phyloP scores from a whole-genome alignment of 2,113 vertebrate species.

The Acrocephalus kingi region DNA sequence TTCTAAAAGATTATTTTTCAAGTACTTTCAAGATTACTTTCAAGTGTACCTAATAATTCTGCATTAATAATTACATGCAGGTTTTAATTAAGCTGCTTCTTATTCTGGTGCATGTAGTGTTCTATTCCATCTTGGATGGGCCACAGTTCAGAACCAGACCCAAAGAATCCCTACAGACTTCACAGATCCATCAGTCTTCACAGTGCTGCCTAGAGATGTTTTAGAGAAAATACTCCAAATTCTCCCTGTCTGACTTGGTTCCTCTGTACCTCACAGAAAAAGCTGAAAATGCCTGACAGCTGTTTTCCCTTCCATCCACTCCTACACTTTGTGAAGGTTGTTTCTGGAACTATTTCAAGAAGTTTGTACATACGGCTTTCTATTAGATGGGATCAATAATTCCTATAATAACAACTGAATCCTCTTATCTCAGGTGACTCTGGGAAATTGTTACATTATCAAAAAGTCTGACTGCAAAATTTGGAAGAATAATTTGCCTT shows the following conservation, averaged over 20 bases:
- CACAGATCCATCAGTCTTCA: background rate
- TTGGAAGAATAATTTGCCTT: background rate
- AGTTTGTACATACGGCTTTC: background rate
- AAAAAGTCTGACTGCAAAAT: background rate
- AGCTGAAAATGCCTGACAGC: background rate
- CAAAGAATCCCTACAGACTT: background rate
- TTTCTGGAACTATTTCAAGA: background rate
- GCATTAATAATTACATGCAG: background rate
- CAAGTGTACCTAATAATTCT: background rate
- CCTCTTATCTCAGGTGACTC: background rate
- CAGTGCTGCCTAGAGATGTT: background rate
- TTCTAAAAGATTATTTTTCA: background rate
- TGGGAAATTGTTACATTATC: background rate
- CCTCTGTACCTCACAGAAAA: background rate
- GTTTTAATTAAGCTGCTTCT: background rate
- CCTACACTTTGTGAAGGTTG: background rate
- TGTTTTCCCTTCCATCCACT: background rate
- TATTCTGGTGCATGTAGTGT: background rate
- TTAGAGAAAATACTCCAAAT: background rate
- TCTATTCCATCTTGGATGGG: background rate
- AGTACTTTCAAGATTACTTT: background rate
- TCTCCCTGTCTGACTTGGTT: background rate
- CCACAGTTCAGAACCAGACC: background rate
- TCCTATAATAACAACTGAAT: background rate
- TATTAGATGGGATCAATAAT: background rate